These are phyloP conservation scores for Tragopan temminckii DNA, from an alignment of 2,797 vertebrate species.

Conservation along the genomic window DNA sequence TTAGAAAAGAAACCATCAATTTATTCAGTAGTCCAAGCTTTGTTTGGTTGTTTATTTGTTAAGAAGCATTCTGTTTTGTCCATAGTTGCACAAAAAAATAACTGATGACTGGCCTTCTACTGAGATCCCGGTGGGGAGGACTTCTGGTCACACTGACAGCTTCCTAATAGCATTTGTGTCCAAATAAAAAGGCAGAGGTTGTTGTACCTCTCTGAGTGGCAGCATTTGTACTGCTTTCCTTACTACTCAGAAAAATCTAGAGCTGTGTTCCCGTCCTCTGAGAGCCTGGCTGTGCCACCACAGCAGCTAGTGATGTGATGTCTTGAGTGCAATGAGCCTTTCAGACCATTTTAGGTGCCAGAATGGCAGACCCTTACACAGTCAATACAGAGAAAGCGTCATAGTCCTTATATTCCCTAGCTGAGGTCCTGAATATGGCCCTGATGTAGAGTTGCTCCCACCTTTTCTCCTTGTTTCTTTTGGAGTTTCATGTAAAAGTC, in stretches of 20 bases:
- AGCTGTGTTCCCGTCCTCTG: background rate
- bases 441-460: background rate
- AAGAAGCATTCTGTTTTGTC: background rate
- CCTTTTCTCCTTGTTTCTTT: background rate
- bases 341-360: background rate
- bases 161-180: background rate
- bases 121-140: background rate
- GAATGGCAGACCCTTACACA: background rate
- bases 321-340: background rate
- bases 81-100: background rate
- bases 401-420: background rate
- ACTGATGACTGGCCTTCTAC: background rate
- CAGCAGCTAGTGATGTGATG: background rate
- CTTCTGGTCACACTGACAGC: background rate
- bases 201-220: background rate
- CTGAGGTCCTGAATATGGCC: background rate
- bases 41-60: background rate
- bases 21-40: background rate
- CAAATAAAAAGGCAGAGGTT: background rate
- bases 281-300: background rate
- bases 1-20: background rate
- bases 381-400: background rate
- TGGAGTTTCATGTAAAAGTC: background rate
- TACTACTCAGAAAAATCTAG: background rate
- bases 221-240: background rate